phyloP scores from a whole-genome alignment of 2,888 invertebrate species.

The Melikaiella ostensackeni region DNA sequence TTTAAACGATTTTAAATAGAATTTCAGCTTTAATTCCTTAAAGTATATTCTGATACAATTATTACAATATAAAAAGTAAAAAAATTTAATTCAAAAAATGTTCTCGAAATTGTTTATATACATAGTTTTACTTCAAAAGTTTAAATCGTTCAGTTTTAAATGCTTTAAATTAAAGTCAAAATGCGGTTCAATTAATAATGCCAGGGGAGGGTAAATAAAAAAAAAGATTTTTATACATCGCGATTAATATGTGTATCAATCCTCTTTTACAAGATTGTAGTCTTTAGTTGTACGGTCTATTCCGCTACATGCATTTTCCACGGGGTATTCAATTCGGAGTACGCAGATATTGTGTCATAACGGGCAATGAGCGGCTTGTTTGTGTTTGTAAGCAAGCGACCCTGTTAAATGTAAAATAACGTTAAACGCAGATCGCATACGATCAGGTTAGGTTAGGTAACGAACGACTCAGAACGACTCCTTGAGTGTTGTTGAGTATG shows the following conservation, averaged over 20 bases:
- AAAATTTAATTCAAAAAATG: too few relatives aligned
- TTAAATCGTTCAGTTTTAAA: too few relatives aligned
- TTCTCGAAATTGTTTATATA: too few relatives aligned
- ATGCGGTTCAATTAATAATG: too few relatives aligned
- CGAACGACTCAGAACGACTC: conserved; percentile 21
- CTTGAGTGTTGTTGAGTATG: background rate
- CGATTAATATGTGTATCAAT: background rate
- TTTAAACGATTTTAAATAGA: too few relatives aligned
- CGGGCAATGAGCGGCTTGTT: conserved; percentile 24
- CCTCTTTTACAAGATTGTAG: background rate
- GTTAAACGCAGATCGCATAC: conserved; percentile 8
- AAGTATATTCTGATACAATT: too few relatives aligned
- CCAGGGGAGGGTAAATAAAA: too few relatives aligned
- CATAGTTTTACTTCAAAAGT: too few relatives aligned
- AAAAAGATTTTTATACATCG: too few relatives aligned
- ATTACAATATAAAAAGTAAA: too few relatives aligned
- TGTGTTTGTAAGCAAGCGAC: conserved; percentile 28
- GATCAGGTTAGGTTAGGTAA: conserved; percentile 58
- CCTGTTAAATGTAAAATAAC: conserved; percentile 15
- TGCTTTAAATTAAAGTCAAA: too few relatives aligned
- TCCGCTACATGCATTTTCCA: background rate
- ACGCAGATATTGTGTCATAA: background rate
- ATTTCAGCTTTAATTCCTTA: too few relatives aligned
- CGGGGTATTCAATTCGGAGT: conserved; percentile 2
- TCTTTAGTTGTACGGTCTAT: background rate